Conservation (phyloP, 2,113 vertebrate species). For the Chloebia gouldiae region DNA sequence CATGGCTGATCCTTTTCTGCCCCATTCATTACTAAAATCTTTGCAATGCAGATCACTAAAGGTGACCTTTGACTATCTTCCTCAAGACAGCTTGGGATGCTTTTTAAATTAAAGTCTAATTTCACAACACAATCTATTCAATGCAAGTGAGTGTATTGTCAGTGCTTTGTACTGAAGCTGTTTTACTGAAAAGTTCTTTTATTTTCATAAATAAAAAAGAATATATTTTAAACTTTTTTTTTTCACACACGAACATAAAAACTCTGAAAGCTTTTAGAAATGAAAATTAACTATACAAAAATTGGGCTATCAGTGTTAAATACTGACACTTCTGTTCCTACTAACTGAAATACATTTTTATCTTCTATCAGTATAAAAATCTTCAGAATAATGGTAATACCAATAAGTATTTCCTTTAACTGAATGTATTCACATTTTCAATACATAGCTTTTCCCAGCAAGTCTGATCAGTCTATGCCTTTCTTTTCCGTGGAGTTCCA, state of each 20-base stretch:
- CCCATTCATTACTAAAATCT: background rate
- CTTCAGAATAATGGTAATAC: background rate
- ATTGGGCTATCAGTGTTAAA: constrained; percentile 47
- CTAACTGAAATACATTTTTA: constrained; percentile 46
- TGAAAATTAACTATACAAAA: constrained; percentile 61
- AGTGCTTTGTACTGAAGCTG: constrained; percentile 16
- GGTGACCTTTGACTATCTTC: background rate
- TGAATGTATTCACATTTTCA: constrained; percentile 29
- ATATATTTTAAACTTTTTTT: constrained; percentile 51
- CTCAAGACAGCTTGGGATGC: background rate
- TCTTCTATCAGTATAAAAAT: constrained; percentile 59
- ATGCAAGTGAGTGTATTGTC: background rate
- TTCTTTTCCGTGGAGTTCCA: constrained; percentile 54
- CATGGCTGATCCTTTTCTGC: background rate
- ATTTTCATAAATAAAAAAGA: constrained; percentile 65
- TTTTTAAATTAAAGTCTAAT: background rate
- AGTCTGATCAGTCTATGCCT: constrained; percentile 12
- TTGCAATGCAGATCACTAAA: background rate
- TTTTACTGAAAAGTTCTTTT: constrained; percentile 63
- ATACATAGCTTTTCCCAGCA: background rate
- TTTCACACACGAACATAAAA: constrained; percentile 51
- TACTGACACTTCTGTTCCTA: constrained; percentile 33
- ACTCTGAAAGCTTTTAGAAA: constrained; percentile 51
- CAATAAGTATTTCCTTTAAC: background rate
- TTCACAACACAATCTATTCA: background rate